Base-by-base conservation (phyloP, 37 sponge, comb jelly and placozoan genomes). In the Tethya wilhelma region DNA sequence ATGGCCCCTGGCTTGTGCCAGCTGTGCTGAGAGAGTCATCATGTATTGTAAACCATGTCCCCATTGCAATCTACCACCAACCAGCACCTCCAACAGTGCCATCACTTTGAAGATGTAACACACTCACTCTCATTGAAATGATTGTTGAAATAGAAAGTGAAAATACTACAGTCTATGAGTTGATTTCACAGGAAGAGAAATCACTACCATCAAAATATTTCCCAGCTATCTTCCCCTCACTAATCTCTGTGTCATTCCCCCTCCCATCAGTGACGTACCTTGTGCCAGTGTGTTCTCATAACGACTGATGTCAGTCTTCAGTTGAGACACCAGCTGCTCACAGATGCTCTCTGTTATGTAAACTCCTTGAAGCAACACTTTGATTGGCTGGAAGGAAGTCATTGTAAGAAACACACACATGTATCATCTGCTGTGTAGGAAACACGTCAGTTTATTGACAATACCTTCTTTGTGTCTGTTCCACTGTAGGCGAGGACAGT, bases 401-500 rank as follows among this genome's bases (percentile, higher is more conserved):
- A 36, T 38, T n/a, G 40, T 71, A 37, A 44, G 44, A 44, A 37
- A 58, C 66, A 65, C 66, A 30, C 34, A 36, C 5, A 65, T n/a
- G n/a, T n/a, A n/a, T n/a, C 28, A 60, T 25, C 26, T 5, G 39
- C 20, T 53, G 1, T 2, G 9, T 73, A 2, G 34, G 7, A 1
- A 31, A 25, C 8, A 6, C 1, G 4, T 11, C 1, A 4, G 32
- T 30, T 2, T 8, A 60, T 12, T 60, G 22, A 60, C 56, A 25
- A 17, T 42, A 86, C 86, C 74, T 86, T 86, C 14, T 70, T 28
- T 2, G 77, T 44, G 29, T 42, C 26, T 55, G 25, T 25, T 9
- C 80, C 84, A 63, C 69, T 77, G 59, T 77, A 86, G 42, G 75
- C 92, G 25, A 91, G 68, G 14, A 91, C 87, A 59, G 92, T 83